Evolutionary conservation across 2,888 invertebrate genomes (phyloP).

Genomic region (Allolobophora icterica): DNA sequence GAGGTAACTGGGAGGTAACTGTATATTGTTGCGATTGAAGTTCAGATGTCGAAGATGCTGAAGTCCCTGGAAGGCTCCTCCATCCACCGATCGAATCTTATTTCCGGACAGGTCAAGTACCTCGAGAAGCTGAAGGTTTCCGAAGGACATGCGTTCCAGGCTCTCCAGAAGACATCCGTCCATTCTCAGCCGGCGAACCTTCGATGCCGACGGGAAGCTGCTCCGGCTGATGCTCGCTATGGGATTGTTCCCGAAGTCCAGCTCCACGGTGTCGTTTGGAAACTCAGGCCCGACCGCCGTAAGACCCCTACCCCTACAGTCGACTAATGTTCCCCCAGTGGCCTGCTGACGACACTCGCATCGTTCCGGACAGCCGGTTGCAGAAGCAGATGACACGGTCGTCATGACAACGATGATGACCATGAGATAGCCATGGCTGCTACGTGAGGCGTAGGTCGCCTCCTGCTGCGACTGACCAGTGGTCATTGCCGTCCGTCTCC

Average conservation of each 20-base stretch:
- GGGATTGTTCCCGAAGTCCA: conserved; percentile 39
- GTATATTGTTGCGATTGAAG: conserved; percentile 38
- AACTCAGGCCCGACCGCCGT: conserved; percentile 31
- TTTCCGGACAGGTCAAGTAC: conserved; percentile 38
- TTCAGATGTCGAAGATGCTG: conserved; percentile 35
- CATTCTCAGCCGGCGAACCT: conserved; percentile 37
- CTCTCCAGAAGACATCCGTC: conserved; percentile 34
- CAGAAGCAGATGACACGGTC: not conserved
- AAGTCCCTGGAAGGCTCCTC: conserved; percentile 34
- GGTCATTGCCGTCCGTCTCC: no score
- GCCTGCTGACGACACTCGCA: conserved; percentile 21
- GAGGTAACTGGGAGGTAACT: conserved; percentile 28
- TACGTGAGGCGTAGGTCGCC: no score
- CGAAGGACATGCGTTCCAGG: conserved; percentile 37
- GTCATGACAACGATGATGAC: not conserved
- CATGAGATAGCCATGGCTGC: not conserved
- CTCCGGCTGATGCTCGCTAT: conserved; percentile 21
- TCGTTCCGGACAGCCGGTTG: conserved; percentile 18
- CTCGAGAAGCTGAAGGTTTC: conserved; percentile 37
- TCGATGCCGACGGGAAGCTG: conserved; percentile 35
- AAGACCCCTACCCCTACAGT: conserved; percentile 37
- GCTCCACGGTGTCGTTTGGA: conserved; percentile 40
- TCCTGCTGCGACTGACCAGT: no score
- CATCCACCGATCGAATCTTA: conserved; percentile 34
- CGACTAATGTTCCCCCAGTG: conserved; percentile 34